phyloP scores from a whole-genome alignment of 2,888 invertebrate species.

The Encarsia formosa region DNA sequence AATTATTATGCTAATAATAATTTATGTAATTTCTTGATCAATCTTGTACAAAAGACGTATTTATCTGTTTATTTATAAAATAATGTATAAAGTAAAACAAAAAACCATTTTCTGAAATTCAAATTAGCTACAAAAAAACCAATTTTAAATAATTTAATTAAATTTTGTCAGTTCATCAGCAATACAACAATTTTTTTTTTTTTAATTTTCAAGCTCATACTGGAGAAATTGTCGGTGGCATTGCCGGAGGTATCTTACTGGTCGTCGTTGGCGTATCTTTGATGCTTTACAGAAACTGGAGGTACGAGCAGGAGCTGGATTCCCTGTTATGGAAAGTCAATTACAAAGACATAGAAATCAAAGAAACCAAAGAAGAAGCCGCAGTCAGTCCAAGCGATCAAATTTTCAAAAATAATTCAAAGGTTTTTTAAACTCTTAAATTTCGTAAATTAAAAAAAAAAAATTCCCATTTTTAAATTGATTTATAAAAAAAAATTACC shows the following conservation, averaged over 20 bases:
- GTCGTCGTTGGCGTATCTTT: conserved; percentile 69
- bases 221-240: conserved; percentile 76
- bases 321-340: conserved; percentile 92
- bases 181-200: not conserved
- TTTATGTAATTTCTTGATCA: no score
- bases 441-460: no score
- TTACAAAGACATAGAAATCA: conserved; percentile 80
- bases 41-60: no score
- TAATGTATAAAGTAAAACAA: no score
- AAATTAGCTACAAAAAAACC: no score
- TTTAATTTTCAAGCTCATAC: conserved; percentile 63
- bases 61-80: no score
- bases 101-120: no score
- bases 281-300: conserved; percentile 84
- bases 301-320: conserved; percentile 89
- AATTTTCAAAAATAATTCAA: conserved; percentile 20
- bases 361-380: conserved; percentile 47
- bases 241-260: conserved; percentile 72
- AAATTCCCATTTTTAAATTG: not conserved
- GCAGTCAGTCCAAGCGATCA: conserved; percentile 8
- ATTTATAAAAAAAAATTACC: not conserved
- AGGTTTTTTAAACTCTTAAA: conserved; percentile 11
- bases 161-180: no score
- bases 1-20: no score
- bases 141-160: no score